Conservation (phyloP, 2,797 vertebrate genomes). For the Myripristis murdjan region DNA sequence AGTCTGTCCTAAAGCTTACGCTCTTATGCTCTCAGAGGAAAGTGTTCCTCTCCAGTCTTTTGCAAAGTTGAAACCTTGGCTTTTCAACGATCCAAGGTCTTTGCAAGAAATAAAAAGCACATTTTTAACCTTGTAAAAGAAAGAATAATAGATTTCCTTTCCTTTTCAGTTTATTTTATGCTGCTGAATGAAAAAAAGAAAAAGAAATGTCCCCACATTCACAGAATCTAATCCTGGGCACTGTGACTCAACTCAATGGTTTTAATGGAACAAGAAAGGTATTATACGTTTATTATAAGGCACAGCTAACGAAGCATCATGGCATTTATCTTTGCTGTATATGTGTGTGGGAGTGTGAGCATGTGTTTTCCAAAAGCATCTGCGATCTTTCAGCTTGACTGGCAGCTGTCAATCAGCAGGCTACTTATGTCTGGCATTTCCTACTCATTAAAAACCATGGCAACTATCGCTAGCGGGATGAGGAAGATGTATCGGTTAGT, state of each 20-base stretch:
- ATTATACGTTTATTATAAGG: slow-evolving; percentile 10
- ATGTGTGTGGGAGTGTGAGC: neutral
- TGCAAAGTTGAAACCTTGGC: neutral
- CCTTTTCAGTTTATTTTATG: slow-evolving; percentile 23
- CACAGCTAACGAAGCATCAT: slow-evolving; percentile 17
- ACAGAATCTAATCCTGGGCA: slow-evolving; percentile 1
- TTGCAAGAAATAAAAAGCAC: slow-evolving; percentile 11
- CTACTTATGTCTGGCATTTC: slow-evolving; percentile 50
- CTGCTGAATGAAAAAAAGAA: slow-evolving; percentile 19
- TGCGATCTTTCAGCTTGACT: slow-evolving; percentile 30
- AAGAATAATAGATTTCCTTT: slow-evolving; percentile 23
- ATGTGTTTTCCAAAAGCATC: neutral
- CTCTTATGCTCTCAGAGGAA: slow-evolving; percentile 6
- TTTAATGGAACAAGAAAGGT: slow-evolving; percentile 28
- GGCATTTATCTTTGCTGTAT: slow-evolving; percentile 3
- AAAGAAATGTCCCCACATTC: slow-evolving; percentile 22
- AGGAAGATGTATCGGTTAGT: neutral
- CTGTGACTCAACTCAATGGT: slow-evolving; percentile 1
- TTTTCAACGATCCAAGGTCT: slow-evolving; percentile 36
- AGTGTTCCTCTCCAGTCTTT: neutral
- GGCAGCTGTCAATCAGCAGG: slow-evolving; percentile 47
- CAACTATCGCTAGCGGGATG: slow-evolving; percentile 10
- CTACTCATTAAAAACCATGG: slow-evolving; percentile 19
- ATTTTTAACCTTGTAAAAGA: slow-evolving; percentile 17
- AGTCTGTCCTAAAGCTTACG: neutral